Base-by-base conservation (phyloP, 2,113 vertebrate genomes). In the Lanius collurio region DNA sequence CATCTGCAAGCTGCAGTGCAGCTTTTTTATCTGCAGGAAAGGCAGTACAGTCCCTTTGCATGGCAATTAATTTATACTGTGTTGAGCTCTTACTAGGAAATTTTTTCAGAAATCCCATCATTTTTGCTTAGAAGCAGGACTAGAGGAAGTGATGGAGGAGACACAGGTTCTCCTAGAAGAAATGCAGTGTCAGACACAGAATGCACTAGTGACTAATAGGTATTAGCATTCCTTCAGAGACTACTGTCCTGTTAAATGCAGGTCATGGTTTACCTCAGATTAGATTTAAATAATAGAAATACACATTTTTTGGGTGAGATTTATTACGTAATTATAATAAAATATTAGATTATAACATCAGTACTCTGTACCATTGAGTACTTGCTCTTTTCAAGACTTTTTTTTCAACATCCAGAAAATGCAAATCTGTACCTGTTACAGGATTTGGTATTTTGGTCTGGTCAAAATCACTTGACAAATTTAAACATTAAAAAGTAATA, bases 391-490 rank as follows among this genome's bases (percentile, higher is more conserved):
- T 85, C 77, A 83, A 77, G 39, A 31, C 31, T 24, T 89, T 70
- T 27, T 27, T 91, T 96, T 75, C 57, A 85, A 60, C 52, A 68
- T 46, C 15, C 35, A 81, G 81, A 89, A 94, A 94, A 94, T 75
- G 56, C 18, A 89, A 82, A 84, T 55, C 21, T 89, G 15, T 88
- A 56, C 50, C 24, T 62, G 15, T 60, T 92, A 69, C 31, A 87
- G 65, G 30, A 80, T 59, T 91, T 2, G 1, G 19, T 50, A 94
- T 81, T 92, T 84, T 77, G 80, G 31, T 94, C 80, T 96, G 78
- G 62, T 94, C 77, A 94, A 94, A 94, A 92, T 91, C 87, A 96
- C 33, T 62, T 67, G 33, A 73, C 77, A 87, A 92, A 39, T 89
- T 89, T 57, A 57, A 96, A 89, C 24, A 73, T 82, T 87, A 82